Base-by-base conservation (phyloP, 2,888 invertebrate genomes). In the Odontocolon sp. region DNA sequence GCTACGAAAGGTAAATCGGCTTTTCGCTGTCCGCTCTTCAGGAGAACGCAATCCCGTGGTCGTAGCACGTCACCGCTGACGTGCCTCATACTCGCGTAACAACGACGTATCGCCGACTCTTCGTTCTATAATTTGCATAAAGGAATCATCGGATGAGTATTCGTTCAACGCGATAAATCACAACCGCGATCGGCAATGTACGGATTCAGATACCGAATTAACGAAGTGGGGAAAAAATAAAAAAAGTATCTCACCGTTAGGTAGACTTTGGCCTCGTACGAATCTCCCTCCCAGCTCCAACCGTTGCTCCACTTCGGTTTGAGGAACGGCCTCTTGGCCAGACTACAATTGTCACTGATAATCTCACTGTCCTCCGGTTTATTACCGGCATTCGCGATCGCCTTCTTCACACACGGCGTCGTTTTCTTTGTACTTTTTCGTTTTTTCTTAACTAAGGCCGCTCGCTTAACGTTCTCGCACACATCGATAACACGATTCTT, bases 1-100 rank as follows among this genome's bases (percentile, higher is more conserved):
- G 98, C 99, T 63, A 99, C 97, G 91, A 95, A 99, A 21, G 99
- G 99, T 83, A 98, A 93, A 88, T 97, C 97, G 84, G 95, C 96
- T 85, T 94, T 95, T 85, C 93, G 94, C 87, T 92, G 94, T 63
- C 96, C 96, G 47, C 98, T 97, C 82, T 96, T 95, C 80, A 99
- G 92, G 73, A 99, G 93, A 68, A 99, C 97, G 91, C 98, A 98
- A 92, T 99, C 98, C 66, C 96, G 93, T 33, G 96, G 95, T 89
- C 94, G 92, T 82, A 99, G 95, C 76, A 95, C 93, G 90, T 98
- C 96, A 64, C 98, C 98, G 82, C 93, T 92, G 52, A 92, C 92
- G 91, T 99, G 99, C 81, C 93, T 93, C 96, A 99, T 98, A 74
- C 96, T 95, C 82, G 95, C 94, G 92, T 96, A 99, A 91, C 98